These are phyloP conservation scores for Limanda limanda DNA, from an alignment of 2,113 vertebrate genomes.

Conservation along the genomic window DNA sequence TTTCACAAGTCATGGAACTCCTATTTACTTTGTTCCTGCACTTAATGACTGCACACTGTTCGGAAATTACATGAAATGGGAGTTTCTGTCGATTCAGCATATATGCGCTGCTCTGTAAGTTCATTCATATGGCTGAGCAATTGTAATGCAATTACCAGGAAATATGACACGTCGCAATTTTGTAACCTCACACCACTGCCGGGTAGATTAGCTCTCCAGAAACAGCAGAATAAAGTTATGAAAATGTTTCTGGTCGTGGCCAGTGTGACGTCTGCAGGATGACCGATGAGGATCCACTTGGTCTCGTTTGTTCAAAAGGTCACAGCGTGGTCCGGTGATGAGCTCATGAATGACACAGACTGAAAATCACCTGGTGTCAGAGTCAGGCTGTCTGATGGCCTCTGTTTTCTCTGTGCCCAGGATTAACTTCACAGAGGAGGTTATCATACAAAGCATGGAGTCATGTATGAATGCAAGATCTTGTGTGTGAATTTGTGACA, in stretches of 20 bases:
- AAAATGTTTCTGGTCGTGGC: constrained; percentile 25
- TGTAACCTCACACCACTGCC: constrained; percentile 10
- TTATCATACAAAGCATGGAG: background rate
- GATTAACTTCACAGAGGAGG: background rate
- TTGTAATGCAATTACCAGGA: constrained; percentile 37
- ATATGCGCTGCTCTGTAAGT: background rate
- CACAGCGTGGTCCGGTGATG: background rate
- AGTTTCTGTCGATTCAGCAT: constrained; percentile 59
- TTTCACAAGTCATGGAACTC: constrained; percentile 55
- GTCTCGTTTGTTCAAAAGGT: constrained; percentile 7
- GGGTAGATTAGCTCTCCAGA: constrained; percentile 23
- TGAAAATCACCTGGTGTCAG: constrained; percentile 6
- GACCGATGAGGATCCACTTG: constrained; percentile 9
- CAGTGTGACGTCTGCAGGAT: constrained; percentile 8
- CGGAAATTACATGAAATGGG: constrained; percentile 42
- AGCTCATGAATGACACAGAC: constrained; percentile 18
- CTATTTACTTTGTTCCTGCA: constrained; percentile 39
- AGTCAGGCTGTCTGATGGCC: background rate
- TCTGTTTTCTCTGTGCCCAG: background rate
- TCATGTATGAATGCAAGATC: background rate
- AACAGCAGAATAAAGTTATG: constrained; percentile 17
- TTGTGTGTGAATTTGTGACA: background rate
- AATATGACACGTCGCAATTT: constrained; percentile 41
- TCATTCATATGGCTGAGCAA: constrained; percentile 21
- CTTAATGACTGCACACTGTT: constrained; percentile 50